These are phyloP conservation scores for Kobus ellipsiprymnus DNA, from an alignment of 2,113 vertebrate genomes.

Conservation along the genomic window DNA sequence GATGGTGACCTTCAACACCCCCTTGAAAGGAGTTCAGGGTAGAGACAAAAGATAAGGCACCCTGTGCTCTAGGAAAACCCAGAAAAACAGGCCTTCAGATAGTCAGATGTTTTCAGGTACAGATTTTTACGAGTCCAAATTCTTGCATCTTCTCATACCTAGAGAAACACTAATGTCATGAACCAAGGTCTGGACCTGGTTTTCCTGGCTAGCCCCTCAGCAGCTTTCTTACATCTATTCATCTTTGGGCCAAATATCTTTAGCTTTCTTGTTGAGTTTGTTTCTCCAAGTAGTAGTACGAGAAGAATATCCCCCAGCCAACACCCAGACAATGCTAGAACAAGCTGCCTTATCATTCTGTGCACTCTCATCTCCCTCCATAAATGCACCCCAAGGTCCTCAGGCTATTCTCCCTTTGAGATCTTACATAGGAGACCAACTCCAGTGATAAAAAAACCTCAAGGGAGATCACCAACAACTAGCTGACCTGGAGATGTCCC, in stretches of 20 bases:
- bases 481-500: not conserved
- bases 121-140: not conserved
- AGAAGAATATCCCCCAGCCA: not conserved
- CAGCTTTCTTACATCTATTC: not conserved
- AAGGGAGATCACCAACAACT: not conserved
- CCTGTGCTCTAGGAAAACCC: not conserved
- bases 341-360: not conserved
- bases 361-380: rapidly evolving
- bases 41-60: not conserved
- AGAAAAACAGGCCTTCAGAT: not conserved
- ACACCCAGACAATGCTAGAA: not conserved
- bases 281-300: not conserved
- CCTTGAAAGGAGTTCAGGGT: not conserved
- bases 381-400: not conserved
- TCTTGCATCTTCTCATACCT: not conserved
- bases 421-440: not conserved
- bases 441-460: not conserved
- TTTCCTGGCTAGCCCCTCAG: not conserved
- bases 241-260: not conserved
- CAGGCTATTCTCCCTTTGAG: not conserved
- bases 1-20: not conserved
- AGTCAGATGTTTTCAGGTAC: not conserved
- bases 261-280: not conserved
- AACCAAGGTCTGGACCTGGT: not conserved
- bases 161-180: not conserved